phyloP scores from a whole-genome alignment of 2,113 vertebrate genomes.

The Melanotaenia duboulayi region DNA sequence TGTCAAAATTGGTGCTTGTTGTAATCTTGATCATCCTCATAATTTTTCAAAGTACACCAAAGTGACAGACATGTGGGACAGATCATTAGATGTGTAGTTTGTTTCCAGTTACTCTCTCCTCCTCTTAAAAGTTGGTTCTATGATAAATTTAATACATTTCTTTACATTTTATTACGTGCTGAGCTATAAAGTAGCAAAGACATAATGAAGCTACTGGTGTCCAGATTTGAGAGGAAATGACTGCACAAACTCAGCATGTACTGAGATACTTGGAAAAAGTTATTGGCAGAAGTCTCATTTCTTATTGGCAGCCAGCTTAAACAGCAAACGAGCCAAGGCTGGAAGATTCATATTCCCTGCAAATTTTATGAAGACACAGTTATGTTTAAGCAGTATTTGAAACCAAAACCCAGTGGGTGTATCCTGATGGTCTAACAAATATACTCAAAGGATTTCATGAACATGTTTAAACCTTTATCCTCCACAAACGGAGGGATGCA shows the following conservation, averaged over 20 bases:
- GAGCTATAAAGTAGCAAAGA: background rate
- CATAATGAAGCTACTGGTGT: conserved; percentile 1
- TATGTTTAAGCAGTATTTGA: background rate
- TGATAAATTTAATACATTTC: conserved; percentile 1
- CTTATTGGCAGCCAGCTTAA: background rate
- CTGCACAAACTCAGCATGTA: conserved; percentile 8
- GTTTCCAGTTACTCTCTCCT: background rate
- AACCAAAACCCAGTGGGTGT: background rate
- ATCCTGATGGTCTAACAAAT: too few species aligned
- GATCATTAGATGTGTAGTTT: background rate
- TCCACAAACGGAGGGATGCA: background rate
- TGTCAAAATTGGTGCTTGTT: background rate
- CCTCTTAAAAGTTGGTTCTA: background rate
- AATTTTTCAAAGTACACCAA: background rate
- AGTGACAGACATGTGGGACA: background rate
- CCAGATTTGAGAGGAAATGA: background rate
- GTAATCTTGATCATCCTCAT: background rate
- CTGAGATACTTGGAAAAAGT: background rate
- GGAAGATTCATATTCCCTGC: background rate
- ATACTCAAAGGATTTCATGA: too few species aligned
- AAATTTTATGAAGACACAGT: background rate
- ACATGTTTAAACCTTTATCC: background rate
- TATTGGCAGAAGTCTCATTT: background rate
- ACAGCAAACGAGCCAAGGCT: too few species aligned
- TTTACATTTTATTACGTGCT: conserved; percentile 7